Evolutionary conservation across 1,140 invertebrate genomes (phyloP).

Genomic region (Paracyclopina nana): DNA sequence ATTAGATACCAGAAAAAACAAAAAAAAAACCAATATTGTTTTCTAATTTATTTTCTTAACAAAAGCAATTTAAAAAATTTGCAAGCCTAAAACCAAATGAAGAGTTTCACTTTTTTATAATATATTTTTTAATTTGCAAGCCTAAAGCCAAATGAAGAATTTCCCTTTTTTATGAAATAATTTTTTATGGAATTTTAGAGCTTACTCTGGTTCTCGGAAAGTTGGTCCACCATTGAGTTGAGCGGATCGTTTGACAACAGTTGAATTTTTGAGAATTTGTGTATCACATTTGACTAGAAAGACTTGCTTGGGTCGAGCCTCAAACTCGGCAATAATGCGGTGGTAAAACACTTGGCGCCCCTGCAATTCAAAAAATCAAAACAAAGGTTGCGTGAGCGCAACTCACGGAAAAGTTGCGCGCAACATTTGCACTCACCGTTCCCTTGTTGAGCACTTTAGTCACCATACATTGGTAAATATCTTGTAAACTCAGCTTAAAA

Average conservation of each 20-base stretch:
- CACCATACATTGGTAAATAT: conserved; percentile 16
- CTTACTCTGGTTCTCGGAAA: conserved; percentile 2
- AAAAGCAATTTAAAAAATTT: too few species aligned
- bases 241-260: neutral
- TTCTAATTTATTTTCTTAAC: too few species aligned
- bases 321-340: neutral
- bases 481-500: conserved; percentile 8
- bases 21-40: too few species aligned
- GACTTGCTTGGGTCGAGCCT: neutral
- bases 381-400: neutral
- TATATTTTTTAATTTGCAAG: too few species aligned
- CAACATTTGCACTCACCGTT: neutral
- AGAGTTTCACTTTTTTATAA: too few species aligned
- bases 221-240: neutral
- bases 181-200: neutral
- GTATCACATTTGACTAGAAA: neutral
- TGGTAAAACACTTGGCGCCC: neutral
- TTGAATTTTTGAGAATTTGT: neutral
- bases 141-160: too few species aligned
- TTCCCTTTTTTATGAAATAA: too few species aligned
- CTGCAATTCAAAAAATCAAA: neutral
- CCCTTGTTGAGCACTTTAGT: conserved; percentile 7
- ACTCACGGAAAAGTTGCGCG: neutral
- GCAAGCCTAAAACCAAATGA: too few species aligned
- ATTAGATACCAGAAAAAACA: too few species aligned